Percentiles rank a stretch among this genome's conserved stretches.
phyloP scores from a whole-genome alignment of 2,888 invertebrate species.

The Saturnia japonica region DNA sequence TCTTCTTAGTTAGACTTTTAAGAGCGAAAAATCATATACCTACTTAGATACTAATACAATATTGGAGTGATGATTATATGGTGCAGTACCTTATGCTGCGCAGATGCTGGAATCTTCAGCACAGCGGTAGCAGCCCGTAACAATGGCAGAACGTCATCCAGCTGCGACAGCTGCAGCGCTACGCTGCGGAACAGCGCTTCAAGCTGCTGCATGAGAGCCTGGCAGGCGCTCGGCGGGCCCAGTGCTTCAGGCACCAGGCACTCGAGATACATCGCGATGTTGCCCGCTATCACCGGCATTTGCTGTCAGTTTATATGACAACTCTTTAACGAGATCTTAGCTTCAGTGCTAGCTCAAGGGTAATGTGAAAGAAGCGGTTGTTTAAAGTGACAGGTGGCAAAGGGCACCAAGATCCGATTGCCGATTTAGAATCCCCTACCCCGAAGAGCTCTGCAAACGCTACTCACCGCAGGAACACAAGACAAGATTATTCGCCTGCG shows the following conservation, averaged over 20 bases:
- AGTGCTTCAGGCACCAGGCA: slow-evolving; percentile 92
- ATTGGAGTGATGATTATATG: neutral
- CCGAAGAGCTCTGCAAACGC: too few relatives aligned
- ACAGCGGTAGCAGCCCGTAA: slow-evolving; percentile 89
- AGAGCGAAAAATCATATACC: too few relatives aligned
- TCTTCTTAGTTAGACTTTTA: too few relatives aligned
- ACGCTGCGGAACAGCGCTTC: slow-evolving; percentile 93
- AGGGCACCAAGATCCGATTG: too few relatives aligned
- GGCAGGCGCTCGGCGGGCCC: slow-evolving; percentile 85
- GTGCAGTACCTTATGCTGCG: slow-evolving; percentile 86
- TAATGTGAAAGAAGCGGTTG: too few relatives aligned
- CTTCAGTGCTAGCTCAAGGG: neutral
- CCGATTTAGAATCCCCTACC: too few relatives aligned
- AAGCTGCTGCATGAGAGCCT: slow-evolving; percentile 90
- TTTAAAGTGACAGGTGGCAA: too few relatives aligned
- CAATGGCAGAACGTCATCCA: slow-evolving; percentile 87
- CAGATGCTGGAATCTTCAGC: slow-evolving; percentile 92
- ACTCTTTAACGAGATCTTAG: neutral
- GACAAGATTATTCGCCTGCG: too few relatives aligned
- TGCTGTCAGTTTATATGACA: slow-evolving; percentile 44
- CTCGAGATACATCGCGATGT: slow-evolving; percentile 96
- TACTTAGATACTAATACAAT: too few relatives aligned
- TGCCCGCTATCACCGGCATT: slow-evolving; percentile 91
- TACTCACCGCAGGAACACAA: too few relatives aligned
- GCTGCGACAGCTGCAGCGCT: slow-evolving; percentile 84